Evolutionary conservation across 2,113 vertebrate species (phyloP), one percentile per base, ranked within the genome.

Genomic region (Antechinus stuartii): DNA sequence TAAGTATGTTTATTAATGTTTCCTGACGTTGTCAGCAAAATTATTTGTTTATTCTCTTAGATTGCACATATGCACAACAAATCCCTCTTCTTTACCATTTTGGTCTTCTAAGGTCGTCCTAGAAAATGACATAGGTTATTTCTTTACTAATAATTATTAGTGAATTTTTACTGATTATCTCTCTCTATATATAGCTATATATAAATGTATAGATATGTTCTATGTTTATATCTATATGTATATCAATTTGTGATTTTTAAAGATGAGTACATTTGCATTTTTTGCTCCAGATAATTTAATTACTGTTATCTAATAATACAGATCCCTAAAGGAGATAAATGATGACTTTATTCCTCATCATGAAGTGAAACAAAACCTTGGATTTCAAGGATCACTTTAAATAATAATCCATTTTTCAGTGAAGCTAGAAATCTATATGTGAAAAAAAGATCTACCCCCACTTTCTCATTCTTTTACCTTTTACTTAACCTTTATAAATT

Each of bases 371-470:
- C 42, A 55, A 76, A 57, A 93, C 55, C 24, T 27, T 90, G 0
- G 12, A 49, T 46, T 91, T 93, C 26, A 92, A 47, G 61, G 24
- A n/a, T 5, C 12, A 89, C 7, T 84, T 54, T 91, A 91, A 50
- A 26, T 52, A 27, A 30, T 42, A 25, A 42, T 35, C 54, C 42
- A 3, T 0, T 91, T 68, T 84, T 61, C 55, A 55, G 8, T 12
- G 12, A 16, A 23, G 2, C n/a, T 76, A 25, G 49, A 92, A n/a
- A 23, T 4, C 25, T 0, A 0, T 11, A 6, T 6, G 10, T 55
- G 27, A 95, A 94, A 47, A 47, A 61, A 49, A 1, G 12, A 35
- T 11, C 5, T 16, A 30, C 52, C 49, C 52, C 84, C 49, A 19
- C 24, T 4, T n/a, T 14, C 0, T 91, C 49, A 47, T 10, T 84